A percentile compares a stretch with the other conserved stretches of the same genome.
Evolutionary conservation across 2,797 vertebrate genomes (phyloP).

Genomic region (Alcedo quadribrachys): DNA sequence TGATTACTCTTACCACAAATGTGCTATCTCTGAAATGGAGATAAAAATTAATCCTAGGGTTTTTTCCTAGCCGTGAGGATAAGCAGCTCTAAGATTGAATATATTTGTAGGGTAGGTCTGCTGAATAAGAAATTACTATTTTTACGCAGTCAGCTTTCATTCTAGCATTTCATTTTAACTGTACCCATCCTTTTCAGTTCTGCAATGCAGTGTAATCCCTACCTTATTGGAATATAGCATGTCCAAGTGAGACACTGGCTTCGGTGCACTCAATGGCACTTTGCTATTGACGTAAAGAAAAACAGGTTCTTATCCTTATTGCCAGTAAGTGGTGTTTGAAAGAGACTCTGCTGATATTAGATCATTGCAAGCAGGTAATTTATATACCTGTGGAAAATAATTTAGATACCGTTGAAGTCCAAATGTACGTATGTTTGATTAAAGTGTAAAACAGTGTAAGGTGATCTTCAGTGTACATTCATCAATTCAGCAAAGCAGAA

Average conservation of each 20-base stretch:
- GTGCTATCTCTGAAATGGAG: slow-evolving; percentile 2
- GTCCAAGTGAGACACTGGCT: not conserved
- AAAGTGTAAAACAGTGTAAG: not conserved
- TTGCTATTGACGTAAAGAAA: not conserved
- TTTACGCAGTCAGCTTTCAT: slow-evolving; percentile 18
- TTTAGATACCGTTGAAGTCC: not conserved
- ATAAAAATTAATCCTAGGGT: not conserved
- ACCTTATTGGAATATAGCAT: slow-evolving; percentile 13
- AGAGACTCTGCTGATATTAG: not conserved
- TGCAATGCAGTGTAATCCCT: slow-evolving; percentile 43
- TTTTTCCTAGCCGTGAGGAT: not conserved
- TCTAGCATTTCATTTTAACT: slow-evolving; percentile 14
- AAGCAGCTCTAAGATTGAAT: not conserved
- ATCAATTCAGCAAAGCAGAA: not conserved
- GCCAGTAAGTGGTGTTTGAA: not conserved
- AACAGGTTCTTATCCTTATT: not conserved
- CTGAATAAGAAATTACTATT: slow-evolving; percentile 32
- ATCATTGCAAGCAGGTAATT: not conserved
- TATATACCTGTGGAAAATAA: not conserved
- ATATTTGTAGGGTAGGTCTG: not conserved
- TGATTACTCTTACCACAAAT: not conserved
- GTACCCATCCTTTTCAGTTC: slow-evolving; percentile 18
- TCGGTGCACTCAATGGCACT: slow-evolving; percentile 18
- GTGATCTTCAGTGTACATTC: not conserved
- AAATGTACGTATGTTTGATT: not conserved